Percentiles rank a stretch among this genome's conserved stretches.
phyloP scores from a whole-genome alignment of 2,888 invertebrate species.

The Sepioteuthis lessoniana region DNA sequence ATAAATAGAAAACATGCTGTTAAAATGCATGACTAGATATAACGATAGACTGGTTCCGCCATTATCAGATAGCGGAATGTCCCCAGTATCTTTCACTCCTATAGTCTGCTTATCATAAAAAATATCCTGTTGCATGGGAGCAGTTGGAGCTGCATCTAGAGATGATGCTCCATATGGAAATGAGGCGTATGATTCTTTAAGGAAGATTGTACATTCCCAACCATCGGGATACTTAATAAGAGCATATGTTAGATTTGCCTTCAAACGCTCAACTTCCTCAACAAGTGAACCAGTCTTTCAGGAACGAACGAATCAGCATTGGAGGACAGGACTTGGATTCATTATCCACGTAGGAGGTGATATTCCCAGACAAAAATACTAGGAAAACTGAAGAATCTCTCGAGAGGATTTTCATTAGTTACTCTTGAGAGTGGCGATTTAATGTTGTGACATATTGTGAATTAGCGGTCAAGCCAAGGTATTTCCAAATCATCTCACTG shows the following conservation, averaged over 20 bases:
- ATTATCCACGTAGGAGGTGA: background rate
- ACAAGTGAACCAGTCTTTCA: background rate
- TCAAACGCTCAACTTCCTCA: background rate
- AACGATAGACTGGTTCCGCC: too few relatives aligned
- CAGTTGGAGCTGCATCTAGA: background rate
- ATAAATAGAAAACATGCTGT: too few relatives aligned
- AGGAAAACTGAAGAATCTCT: background rate
- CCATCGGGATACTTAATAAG: background rate
- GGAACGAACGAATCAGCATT: background rate
- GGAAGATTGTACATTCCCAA: background rate
- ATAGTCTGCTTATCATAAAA: background rate
- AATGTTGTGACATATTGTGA: background rate
- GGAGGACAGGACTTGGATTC: background rate
- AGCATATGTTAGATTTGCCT: background rate
- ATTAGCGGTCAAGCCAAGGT: background rate
- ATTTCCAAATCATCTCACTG: background rate
- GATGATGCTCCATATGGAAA: background rate
- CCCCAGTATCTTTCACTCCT: background rate
- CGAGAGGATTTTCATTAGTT: background rate
- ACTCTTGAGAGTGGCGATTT: background rate
- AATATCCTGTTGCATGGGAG: background rate
- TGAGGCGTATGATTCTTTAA: background rate
- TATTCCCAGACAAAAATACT: background rate
- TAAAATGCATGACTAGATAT: too few relatives aligned
- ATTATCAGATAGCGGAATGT: background rate